Evolutionary conservation across 2,113 vertebrate genomes (phyloP).

Genomic region (Leptobrachium leishanense): DNA sequence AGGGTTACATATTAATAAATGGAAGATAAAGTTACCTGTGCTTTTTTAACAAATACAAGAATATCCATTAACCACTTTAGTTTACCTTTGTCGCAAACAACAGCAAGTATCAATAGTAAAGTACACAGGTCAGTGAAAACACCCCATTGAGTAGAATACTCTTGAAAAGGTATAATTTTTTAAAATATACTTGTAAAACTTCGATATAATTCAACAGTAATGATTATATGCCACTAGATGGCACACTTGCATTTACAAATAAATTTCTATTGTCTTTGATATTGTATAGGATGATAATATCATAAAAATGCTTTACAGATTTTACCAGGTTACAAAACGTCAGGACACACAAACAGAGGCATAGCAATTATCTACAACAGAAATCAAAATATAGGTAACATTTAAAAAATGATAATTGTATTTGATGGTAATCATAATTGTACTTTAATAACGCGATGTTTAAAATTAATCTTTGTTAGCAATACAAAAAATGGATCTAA

Average conservation of each 20-base stretch:
- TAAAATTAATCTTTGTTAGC: slow-evolving; percentile 74
- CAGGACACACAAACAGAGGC: too few species aligned
- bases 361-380: not conserved
- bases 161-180: too few species aligned
- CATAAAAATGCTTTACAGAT: not conserved
- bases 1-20: too few species aligned
- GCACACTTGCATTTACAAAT: not conserved
- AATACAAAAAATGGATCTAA: slow-evolving; percentile 62
- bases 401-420: not conserved
- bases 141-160: too few species aligned
- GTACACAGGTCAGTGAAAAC: too few species aligned
- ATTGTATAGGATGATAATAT: not conserved
- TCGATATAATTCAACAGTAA: not conserved
- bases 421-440: slow-evolving; percentile 71
- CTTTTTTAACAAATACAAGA: too few species aligned
- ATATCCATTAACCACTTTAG: too few species aligned
- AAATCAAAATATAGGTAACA: not conserved
- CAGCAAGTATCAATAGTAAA: too few species aligned
- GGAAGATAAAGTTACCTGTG: too few species aligned
- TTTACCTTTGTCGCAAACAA: too few species aligned
- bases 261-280: not conserved
- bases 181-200: too few species aligned
- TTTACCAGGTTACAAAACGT: too few species aligned
- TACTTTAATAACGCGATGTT: slow-evolving; percentile 76
- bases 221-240: not conserved